phyloP scores from a whole-genome alignment of 23 tunicate species.

The Trididemnum miniatum region DNA sequence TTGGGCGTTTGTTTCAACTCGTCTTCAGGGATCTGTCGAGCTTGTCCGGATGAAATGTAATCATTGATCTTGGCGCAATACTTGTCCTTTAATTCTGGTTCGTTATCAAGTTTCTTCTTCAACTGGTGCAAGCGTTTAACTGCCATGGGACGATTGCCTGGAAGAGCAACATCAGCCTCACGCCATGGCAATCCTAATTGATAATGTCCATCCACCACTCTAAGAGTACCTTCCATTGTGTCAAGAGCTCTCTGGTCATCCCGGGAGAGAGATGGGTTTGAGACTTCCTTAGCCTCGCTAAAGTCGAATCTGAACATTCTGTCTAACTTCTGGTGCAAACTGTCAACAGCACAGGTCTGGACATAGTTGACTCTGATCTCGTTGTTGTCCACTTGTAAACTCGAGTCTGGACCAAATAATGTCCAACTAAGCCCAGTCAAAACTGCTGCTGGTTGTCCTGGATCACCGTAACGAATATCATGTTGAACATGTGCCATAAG shows the following conservation, averaged over 20 bases:
- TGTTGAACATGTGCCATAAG: not conserved
- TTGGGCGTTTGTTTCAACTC: not conserved
- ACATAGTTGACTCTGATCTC: not conserved
- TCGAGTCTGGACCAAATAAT: not conserved
- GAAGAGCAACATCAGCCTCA: not conserved
- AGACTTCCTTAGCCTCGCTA: not conserved
- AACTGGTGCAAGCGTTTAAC: not conserved
- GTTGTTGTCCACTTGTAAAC: not conserved
- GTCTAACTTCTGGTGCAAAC: not conserved
- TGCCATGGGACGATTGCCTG: not conserved
- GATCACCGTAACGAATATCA: not conserved
- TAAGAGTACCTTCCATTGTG: not conserved
- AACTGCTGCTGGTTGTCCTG: not conserved
- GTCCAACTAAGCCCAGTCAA: not conserved
- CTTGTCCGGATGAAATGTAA: not conserved
- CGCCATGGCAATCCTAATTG: slow-evolving; percentile 8
- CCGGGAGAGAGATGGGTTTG: not conserved
- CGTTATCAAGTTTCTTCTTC: not conserved
- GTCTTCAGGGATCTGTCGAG: not conserved
- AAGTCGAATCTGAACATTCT: not conserved
- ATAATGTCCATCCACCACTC: not conserved
- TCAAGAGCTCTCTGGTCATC: not conserved
- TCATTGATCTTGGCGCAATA: slow-evolving; percentile 1
- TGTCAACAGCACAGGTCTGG: not conserved
- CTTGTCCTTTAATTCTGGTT: not conserved